phyloP scores from a whole-genome alignment of 2,113 vertebrate genomes.

The Trogon melanurus region DNA sequence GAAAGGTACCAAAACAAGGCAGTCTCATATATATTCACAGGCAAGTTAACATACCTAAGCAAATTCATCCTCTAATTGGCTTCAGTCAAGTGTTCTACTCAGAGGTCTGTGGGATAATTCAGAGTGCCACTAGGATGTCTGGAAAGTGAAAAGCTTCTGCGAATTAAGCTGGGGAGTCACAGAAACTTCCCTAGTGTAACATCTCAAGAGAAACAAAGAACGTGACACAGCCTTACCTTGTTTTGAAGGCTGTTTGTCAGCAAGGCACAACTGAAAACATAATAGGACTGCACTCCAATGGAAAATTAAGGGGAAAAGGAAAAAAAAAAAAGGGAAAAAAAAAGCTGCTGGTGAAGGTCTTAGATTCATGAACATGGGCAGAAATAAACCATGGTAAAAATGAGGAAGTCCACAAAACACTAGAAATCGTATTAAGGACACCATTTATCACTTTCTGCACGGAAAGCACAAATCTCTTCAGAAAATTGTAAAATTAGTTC shows the following conservation, averaged over 20 bases:
- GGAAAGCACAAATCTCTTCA: slow-evolving; percentile 5
- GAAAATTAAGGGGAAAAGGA: not conserved
- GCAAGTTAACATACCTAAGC: slow-evolving; percentile 19
- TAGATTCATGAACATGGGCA: not conserved
- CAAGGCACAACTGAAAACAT: not conserved
- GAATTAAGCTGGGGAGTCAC: slow-evolving; percentile 18
- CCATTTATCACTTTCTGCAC: not conserved
- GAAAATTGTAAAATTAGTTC: slow-evolving; percentile 44
- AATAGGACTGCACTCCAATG: not conserved
- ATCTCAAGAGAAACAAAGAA: not conserved
- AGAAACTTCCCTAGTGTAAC: not conserved
- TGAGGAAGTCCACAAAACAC: not conserved
- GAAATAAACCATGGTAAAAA: not conserved
- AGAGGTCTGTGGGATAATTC: not conserved
- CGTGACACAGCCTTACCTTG: not conserved
- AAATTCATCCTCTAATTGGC: slow-evolving; percentile 36
- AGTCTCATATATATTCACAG: not conserved
- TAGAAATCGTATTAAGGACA: not conserved
- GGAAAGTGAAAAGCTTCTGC: slow-evolving; percentile 11
- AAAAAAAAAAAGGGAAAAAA: not conserved
- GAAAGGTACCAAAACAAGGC: slow-evolving; percentile 1
- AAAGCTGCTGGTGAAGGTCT: not conserved
- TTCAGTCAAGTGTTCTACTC: slow-evolving; percentile 31
- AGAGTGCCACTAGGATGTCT: not conserved
- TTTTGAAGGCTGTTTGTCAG: not conserved